These are phyloP conservation scores for Chymomyza caudatula DNA, from an alignment of 2,888 invertebrate species.

Conservation along the genomic window DNA sequence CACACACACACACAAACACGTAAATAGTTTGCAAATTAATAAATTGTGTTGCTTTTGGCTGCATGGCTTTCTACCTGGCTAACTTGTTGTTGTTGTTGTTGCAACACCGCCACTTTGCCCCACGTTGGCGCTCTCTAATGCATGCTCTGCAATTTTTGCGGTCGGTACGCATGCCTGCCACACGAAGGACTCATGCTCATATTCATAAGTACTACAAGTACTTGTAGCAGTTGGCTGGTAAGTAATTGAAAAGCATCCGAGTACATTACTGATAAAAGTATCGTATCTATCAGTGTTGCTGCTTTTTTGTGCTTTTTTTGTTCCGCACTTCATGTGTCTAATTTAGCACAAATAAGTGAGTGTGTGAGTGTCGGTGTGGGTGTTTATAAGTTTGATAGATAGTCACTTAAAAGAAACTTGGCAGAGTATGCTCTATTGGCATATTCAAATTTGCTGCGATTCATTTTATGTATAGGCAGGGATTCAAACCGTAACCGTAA, in stretches of 20 bases:
- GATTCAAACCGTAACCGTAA: no score
- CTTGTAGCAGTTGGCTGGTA: background rate
- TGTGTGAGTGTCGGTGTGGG: background rate
- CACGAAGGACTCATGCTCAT: slow-evolving; percentile 16
- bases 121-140: slow-evolving; percentile 27
- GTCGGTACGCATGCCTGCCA: slow-evolving; percentile 26
- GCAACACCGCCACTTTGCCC: background rate
- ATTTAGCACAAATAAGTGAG: background rate
- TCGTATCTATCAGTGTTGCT: background rate
- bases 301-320: background rate
- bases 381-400: background rate
- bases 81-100: background rate
- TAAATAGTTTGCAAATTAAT: slow-evolving; percentile 51
- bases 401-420: background rate
- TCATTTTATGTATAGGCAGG: no score
- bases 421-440: background rate
- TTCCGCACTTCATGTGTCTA: background rate
- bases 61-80: background rate
- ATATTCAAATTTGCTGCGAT: background rate
- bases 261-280: background rate
- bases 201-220: background rate
- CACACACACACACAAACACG: background rate
- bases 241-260: background rate
- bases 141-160: slow-evolving; percentile 48
- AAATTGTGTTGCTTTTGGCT: slow-evolving; percentile 45